phyloP scores from a whole-genome alignment of 2,113 vertebrate species.

The Periophthalmus modestus region DNA sequence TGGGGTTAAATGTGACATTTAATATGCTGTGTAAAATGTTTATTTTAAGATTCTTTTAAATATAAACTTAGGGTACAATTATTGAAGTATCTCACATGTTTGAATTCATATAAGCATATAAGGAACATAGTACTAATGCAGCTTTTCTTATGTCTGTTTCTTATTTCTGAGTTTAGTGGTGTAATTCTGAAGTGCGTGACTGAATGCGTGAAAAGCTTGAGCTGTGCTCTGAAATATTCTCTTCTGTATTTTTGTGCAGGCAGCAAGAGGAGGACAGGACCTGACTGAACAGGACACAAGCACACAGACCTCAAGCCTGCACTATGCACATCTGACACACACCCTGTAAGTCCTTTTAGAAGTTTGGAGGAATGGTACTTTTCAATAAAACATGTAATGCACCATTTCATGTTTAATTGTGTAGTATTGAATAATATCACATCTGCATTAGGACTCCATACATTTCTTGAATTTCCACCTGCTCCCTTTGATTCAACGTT shows the following conservation, averaged over 20 bases:
- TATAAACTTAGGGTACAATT: not conserved
- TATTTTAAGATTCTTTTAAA: not conserved
- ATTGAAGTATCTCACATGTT: not conserved
- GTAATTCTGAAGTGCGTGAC: not conserved
- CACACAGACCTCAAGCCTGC: constrained; percentile 19
- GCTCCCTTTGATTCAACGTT: too few relatives aligned
- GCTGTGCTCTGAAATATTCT: constrained; percentile 6
- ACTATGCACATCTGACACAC: constrained; percentile 67
- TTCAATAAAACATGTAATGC: not conserved
- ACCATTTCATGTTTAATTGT: not conserved
- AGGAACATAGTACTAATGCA: too few relatives aligned
- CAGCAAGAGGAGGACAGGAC: constrained; percentile 25
- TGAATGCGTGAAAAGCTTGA: not conserved
- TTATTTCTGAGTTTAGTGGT: not conserved
- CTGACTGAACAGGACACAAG: constrained; percentile 27
- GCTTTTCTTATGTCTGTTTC: not conserved
- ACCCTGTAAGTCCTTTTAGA: constrained; percentile 50
- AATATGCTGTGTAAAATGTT: too few relatives aligned
- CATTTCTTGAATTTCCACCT: too few relatives aligned
- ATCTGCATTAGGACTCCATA: too few relatives aligned
- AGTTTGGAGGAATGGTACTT: not conserved
- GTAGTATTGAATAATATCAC: not conserved
- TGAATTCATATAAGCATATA: too few relatives aligned
- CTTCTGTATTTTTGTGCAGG: constrained; percentile 30
- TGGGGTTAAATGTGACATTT: too few relatives aligned